A percentile compares a stretch with the other conserved stretches of the same genome.
phyloP scores from a whole-genome alignment of 1,140 invertebrate species.

The Drepana arcuata region DNA sequence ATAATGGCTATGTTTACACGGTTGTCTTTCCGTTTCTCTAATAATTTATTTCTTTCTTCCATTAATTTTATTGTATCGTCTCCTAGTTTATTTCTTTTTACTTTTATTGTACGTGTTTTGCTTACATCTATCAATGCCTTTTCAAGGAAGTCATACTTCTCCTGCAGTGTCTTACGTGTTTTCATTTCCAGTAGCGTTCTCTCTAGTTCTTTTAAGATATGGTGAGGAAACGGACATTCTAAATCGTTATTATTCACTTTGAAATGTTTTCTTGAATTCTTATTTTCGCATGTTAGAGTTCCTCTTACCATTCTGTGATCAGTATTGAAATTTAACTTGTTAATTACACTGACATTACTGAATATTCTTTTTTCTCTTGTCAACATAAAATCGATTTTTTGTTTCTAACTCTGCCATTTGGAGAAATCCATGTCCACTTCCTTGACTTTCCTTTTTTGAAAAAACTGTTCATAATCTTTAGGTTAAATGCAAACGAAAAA shows the following conservation, averaged over 20 bases:
- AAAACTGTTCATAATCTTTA: conserved; percentile 7
- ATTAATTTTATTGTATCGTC: conserved; percentile 11
- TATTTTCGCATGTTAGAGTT: conserved; percentile 3
- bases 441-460: conserved; percentile 6
- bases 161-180: conserved; percentile 7
- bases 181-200: conserved; percentile 7
- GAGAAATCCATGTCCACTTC: conserved; percentile 19
- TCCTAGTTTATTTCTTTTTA: conserved; percentile 10
- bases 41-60: conserved; percentile 14
- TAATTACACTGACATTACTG: conserved; percentile 12
- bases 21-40: conserved; percentile 14
- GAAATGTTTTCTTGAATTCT: conserved; percentile 11
- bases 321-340: conserved; percentile 20
- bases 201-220: conserved; percentile 8
- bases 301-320: conserved; percentile 26
- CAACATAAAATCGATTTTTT: conserved; percentile 19
- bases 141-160: conserved; percentile 12
- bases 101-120: conserved; percentile 4
- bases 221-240: conserved; percentile 3
- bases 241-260: background rate
- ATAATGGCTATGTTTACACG: conserved; percentile 12
- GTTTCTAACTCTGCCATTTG: conserved; percentile 16
- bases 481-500: conserved; percentile 2
- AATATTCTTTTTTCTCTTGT: conserved; percentile 11
- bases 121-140: conserved; percentile 8